A percentile compares a stretch with the other conserved stretches of the same genome.
Evolutionary conservation across 2,888 invertebrate species (phyloP).

Genomic region (Drosophila acutilabella): DNA sequence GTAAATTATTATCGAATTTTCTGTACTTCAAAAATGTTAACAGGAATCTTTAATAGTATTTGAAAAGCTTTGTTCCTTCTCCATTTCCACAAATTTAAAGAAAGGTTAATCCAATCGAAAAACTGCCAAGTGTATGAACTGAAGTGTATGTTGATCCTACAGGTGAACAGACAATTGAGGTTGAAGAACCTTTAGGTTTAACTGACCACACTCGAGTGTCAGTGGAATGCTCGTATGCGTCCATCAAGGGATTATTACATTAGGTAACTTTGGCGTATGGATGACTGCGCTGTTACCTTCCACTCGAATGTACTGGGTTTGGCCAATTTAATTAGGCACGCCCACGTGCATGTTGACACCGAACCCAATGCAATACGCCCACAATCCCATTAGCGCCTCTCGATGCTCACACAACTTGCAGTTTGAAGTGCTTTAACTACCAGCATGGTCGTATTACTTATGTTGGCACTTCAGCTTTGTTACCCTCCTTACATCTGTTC

Average conservation of each 20-base stretch:
- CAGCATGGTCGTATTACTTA: slow-evolving; percentile 21
- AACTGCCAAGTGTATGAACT: too few species aligned
- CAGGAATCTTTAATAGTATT: too few species aligned
- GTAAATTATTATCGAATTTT: too few species aligned
- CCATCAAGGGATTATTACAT: slow-evolving; percentile 2
- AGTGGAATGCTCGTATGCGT: not conserved
- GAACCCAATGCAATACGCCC: not conserved
- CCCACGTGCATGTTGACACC: slow-evolving; percentile 2
- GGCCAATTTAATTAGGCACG: slow-evolving; percentile 17
- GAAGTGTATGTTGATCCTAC: too few species aligned
- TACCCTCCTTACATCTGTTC: not conserved
- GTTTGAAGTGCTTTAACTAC: slow-evolving; percentile 7
- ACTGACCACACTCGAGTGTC: not conserved
- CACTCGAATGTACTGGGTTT: not conserved
- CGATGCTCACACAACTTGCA: slow-evolving; percentile 4
- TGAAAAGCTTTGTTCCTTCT: too few species aligned
- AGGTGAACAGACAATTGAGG: not conserved
- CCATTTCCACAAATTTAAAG: too few species aligned
- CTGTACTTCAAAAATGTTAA: too few species aligned
- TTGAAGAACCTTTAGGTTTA: not conserved
- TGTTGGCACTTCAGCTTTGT: slow-evolving; percentile 12
- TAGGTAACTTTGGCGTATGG: not conserved
- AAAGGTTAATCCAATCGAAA: too few species aligned
- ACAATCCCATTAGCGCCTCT: slow-evolving; percentile 21
- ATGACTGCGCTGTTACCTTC: not conserved